Evolutionary conservation across 2,797 vertebrate species (phyloP).

Genomic region (Numenius phaeopus): DNA sequence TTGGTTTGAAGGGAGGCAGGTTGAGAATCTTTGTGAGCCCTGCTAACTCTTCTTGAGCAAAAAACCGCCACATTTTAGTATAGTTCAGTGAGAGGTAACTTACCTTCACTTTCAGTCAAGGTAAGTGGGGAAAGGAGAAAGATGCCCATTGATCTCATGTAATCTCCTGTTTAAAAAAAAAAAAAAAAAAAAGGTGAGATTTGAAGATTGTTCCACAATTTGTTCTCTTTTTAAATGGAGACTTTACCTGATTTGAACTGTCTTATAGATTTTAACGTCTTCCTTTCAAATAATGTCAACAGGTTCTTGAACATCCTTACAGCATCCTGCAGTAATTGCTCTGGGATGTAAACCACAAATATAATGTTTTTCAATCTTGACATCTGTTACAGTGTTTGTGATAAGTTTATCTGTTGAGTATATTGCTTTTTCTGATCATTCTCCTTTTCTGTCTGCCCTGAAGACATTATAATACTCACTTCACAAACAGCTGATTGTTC

Average conservation of each 20-base stretch:
- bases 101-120: not conserved
- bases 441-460: not conserved
- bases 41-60: not conserved
- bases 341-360: not conserved
- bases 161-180: not conserved
- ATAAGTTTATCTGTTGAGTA: not conserved
- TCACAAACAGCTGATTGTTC: not conserved
- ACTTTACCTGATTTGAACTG: not conserved
- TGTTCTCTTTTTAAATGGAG: not conserved
- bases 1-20: not conserved
- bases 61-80: rapidly evolving
- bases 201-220: not conserved
- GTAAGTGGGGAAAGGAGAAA: not conserved
- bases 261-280: not conserved
- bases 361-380: not conserved
- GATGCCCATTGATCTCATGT: not conserved
- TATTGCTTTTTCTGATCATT: not conserved
- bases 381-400: not conserved
- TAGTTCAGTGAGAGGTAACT: not conserved
- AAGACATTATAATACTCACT: not conserved
- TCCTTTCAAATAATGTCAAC: not conserved
- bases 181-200: not conserved
- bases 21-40: not conserved
- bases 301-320: not conserved
- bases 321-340: not conserved